These are phyloP conservation scores for Anastatus disparis DNA, from an alignment of 1,140 invertebrate genomes.

Conservation along the genomic window DNA sequence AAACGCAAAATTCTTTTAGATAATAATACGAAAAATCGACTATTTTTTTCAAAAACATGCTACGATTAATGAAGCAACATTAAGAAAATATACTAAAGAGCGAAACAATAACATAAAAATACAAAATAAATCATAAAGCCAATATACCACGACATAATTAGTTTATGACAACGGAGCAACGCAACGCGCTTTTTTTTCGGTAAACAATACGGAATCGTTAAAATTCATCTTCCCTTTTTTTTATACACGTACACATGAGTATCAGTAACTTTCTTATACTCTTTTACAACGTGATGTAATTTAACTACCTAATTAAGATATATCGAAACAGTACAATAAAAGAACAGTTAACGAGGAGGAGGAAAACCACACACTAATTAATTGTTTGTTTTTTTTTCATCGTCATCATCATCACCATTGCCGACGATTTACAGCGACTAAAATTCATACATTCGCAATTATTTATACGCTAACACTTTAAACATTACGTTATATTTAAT, in stretches of 20 bases:
- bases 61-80: too few species aligned
- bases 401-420: not conserved
- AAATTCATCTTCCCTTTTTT: constrained; percentile 19
- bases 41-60: too few species aligned
- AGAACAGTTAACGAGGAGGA: constrained; percentile 50
- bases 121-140: too few species aligned
- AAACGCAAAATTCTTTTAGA: too few species aligned
- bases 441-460: constrained; percentile 23
- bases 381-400: constrained; percentile 28
- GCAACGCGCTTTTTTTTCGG: not conserved
- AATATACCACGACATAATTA: too few species aligned
- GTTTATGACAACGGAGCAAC: too few species aligned
- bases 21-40: too few species aligned
- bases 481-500: constrained; percentile 47
- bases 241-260: constrained; percentile 42
- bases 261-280: constrained; percentile 38
- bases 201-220: constrained; percentile 1
- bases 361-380: constrained; percentile 40
- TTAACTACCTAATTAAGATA: constrained; percentile 56
- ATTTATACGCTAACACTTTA: constrained; percentile 35
- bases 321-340: constrained; percentile 52
- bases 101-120: too few species aligned
- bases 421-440: not conserved
- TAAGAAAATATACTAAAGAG: too few species aligned
- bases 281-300: constrained; percentile 47